These are phyloP conservation scores for Hydraecia micacea DNA, from an alignment of 2,888 invertebrate genomes.

Conservation along the genomic window DNA sequence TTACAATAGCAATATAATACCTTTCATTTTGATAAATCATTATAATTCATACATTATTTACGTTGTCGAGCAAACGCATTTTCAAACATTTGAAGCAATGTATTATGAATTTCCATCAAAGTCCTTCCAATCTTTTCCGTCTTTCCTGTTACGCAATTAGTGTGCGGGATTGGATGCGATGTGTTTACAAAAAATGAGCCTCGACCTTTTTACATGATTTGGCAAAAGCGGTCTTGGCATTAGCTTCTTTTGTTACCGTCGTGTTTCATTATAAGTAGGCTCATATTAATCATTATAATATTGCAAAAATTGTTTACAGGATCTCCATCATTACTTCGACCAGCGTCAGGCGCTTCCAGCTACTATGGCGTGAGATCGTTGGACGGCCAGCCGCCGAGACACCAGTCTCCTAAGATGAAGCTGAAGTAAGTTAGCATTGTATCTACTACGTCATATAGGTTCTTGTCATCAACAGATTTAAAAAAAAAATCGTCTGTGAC, in stretches of 20 bases:
- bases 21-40: background rate
- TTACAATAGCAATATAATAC: background rate
- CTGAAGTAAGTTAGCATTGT: slow-evolving; percentile 92
- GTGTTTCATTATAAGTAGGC: background rate
- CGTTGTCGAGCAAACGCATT: background rate
- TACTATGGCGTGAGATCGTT: slow-evolving; percentile 90
- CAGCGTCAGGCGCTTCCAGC: slow-evolving; percentile 91
- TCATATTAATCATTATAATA: background rate
- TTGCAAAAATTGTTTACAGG: slow-evolving; percentile 68
- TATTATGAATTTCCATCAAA: background rate
- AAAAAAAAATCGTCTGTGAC: background rate
- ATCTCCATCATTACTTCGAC: slow-evolving; percentile 91
- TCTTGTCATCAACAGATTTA: background rate
- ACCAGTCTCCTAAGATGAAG: slow-evolving; percentile 96
- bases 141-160: background rate
- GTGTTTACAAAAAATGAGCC: background rate
- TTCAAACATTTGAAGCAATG: background rate
- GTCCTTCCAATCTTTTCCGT: background rate
- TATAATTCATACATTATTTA: background rate
- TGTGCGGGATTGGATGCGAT: background rate
- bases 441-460: background rate
- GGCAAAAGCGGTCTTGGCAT: background rate
- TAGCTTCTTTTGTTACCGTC: background rate
- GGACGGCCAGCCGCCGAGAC: slow-evolving; percentile 91
- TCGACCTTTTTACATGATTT: background rate